Percentiles rank a stretch among this genome's conserved stretches.
These are phyloP conservation scores for Microcaecilia unicolor DNA, from an alignment of 2,797 vertebrate species.

Conservation along the genomic window DNA sequence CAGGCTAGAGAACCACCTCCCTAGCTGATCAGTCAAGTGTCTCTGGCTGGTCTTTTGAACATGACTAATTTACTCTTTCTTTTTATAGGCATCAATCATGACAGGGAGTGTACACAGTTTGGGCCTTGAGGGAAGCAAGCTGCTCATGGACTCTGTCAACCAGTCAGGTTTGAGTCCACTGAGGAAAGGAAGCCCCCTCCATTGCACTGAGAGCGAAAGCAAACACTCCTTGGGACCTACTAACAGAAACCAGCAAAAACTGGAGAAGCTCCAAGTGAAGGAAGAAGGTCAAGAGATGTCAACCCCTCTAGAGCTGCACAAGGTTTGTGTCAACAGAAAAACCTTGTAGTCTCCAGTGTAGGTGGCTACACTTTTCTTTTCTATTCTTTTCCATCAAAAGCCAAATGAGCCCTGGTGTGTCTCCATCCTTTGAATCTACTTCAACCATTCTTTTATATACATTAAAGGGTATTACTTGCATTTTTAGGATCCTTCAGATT, in stretches of 20 bases:
- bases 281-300: slow-evolving; percentile 84
- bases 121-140: slow-evolving; percentile 71
- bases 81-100: slow-evolving; percentile 87
- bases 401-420: no score
- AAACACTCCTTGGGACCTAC: slow-evolving; percentile 42
- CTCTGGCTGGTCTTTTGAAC: background rate
- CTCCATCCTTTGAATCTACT: no score
- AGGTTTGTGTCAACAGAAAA: slow-evolving; percentile 61
- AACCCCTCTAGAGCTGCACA: slow-evolving; percentile 81
- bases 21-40: background rate
- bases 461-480: no score
- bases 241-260: slow-evolving; percentile 61
- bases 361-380: no score
- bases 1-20: no score
- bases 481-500: no score
- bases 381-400: no score
- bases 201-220: slow-evolving; percentile 17
- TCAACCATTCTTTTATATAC: no score
- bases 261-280: slow-evolving; percentile 74
- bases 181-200: slow-evolving; percentile 42
- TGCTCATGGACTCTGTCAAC: slow-evolving; percentile 49
- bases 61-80: background rate
- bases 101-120: slow-evolving; percentile 78
- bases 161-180: slow-evolving; percentile 39
- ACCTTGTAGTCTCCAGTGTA: no score